Conservation (phyloP, 2,113 vertebrate genomes). For the Platycercus adscitus region DNA sequence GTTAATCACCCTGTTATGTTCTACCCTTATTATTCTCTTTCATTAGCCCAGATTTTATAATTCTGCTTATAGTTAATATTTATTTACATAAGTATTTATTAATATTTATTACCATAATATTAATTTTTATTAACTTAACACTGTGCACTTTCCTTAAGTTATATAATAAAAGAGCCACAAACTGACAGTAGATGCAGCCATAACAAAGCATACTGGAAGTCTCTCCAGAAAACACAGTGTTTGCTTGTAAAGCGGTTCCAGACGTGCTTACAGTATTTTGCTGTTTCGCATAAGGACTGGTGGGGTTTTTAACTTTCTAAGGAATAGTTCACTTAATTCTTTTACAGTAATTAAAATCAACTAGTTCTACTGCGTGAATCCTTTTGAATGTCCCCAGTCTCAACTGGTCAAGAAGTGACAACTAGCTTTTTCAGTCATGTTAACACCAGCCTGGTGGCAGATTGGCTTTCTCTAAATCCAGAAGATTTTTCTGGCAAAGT, state of each 20-base stretch:
- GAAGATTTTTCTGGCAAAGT: background rate
- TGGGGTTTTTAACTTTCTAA: background rate
- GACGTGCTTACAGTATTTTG: background rate
- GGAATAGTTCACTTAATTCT: background rate
- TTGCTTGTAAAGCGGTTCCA: background rate
- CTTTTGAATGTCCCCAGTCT: background rate
- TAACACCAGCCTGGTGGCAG: background rate
- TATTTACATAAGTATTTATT: background rate
- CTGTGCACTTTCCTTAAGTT: background rate
- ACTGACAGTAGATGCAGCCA: background rate
- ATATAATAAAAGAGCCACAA: background rate
- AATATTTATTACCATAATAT: background rate
- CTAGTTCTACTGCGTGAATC: background rate
- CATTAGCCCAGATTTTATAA: background rate
- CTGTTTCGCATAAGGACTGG: fast-evolving
- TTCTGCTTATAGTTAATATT: background rate
- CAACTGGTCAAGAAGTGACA: background rate
- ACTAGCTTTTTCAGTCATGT: background rate
- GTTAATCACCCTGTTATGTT: background rate
- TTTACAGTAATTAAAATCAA: background rate
- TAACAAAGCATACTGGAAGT: background rate
- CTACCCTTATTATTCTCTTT: background rate
- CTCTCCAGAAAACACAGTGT: background rate
- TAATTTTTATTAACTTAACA: background rate
- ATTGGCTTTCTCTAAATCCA: background rate